phyloP scores from a whole-genome alignment of 2,888 invertebrate genomes.

The Athalia circularis region DNA sequence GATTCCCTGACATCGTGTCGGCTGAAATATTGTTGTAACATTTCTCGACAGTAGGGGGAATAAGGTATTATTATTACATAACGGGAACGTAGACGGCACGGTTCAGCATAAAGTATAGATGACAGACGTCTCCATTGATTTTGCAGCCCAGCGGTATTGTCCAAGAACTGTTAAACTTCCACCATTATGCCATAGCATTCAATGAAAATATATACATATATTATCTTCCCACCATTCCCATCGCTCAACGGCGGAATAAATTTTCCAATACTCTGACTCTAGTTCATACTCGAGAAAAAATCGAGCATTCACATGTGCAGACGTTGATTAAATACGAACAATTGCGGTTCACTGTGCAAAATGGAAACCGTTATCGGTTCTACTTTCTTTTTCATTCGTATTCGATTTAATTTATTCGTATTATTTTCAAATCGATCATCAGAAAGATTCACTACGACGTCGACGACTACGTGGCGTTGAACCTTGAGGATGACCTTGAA shows the following conservation, averaged over 20 bases:
- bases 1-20: too few relatives aligned
- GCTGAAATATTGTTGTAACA: neutral
- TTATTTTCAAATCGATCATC: conserved; percentile 48
- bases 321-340: neutral
- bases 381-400: too few relatives aligned
- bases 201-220: conserved; percentile 2
- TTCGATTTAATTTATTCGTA: conserved; percentile 38
- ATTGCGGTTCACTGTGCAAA: neutral
- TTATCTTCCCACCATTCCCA: neutral
- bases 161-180: conserved; percentile 30
- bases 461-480: conserved; percentile 76
- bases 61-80: neutral
- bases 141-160: conserved; percentile 11
- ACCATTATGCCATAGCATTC: neutral
- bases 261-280: too few relatives aligned
- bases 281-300: too few relatives aligned
- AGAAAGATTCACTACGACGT: conserved; percentile 75
- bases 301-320: too few relatives aligned
- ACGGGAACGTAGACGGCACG: neutral
- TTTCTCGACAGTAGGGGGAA: neutral
- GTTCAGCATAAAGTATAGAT: conserved; percentile 31
- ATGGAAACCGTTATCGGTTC: too few relatives aligned
- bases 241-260: neutral
- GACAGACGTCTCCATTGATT: conserved; percentile 32
- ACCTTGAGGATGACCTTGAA: conserved; percentile 74